A percentile compares a stretch with the other conserved stretches of the same genome.
Evolutionary conservation across 1,140 invertebrate genomes (phyloP).

Genomic region (Hestina assimilis): DNA sequence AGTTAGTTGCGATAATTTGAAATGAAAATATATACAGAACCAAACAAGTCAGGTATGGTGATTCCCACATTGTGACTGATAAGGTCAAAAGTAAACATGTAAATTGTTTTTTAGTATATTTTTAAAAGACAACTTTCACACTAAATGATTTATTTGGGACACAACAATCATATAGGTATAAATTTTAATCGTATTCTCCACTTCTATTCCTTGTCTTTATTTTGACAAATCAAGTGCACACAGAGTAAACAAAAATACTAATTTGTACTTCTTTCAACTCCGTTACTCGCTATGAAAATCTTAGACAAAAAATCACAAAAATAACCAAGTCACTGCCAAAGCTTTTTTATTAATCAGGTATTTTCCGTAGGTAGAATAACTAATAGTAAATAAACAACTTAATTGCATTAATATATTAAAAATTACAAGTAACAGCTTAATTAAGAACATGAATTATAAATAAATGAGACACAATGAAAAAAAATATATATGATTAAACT

Average conservation of each 20-base stretch:
- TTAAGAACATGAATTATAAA: no score
- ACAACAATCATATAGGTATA: conserved; percentile 40
- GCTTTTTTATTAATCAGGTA: no score
- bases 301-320: no score
- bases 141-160: conserved; percentile 32
- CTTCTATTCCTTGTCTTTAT: conserved; percentile 44
- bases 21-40: conserved; percentile 80
- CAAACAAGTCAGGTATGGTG: conserved; percentile 76
- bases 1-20: conserved; percentile 85
- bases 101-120: conserved; percentile 37
- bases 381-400: no score
- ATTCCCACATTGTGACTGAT: conserved; percentile 70
- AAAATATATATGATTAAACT: no score
- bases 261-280: neutral
- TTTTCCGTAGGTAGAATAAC: no score
- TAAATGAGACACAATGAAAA: no score
- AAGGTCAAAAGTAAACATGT: conserved; percentile 54
- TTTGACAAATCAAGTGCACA: conserved; percentile 40
- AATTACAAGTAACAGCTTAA: no score
- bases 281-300: no score
- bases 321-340: no score
- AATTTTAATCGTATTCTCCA: conserved; percentile 51
- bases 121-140: conserved; percentile 30
- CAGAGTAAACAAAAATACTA: conserved; percentile 21
- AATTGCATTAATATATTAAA: no score